Percentiles rank a stretch among this genome's conserved stretches.
phyloP scores from a whole-genome alignment of 2,797 vertebrate genomes.

The Salarias fasciatus region DNA sequence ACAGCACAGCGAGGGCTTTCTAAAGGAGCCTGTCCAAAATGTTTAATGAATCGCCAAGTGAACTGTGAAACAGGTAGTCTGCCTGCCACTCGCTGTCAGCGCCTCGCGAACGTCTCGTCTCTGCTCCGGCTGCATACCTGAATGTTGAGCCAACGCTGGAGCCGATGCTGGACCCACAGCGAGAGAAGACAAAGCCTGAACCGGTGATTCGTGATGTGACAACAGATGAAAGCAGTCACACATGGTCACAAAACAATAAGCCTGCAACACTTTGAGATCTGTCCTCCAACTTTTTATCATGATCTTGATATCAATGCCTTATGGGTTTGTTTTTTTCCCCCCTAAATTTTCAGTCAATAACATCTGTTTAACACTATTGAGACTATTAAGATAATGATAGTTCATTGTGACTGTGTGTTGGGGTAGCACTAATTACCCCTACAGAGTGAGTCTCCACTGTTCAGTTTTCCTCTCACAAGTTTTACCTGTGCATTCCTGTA shows the following conservation, averaged over 20 bases:
- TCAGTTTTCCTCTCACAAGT: too few species aligned
- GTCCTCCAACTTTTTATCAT: constrained; percentile 1
- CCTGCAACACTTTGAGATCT: constrained; percentile 38
- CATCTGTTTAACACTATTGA: neutral
- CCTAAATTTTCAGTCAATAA: too few species aligned
- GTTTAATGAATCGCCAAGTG: constrained; percentile 76
- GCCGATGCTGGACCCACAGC: constrained; percentile 32
- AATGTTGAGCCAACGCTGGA: constrained; percentile 51
- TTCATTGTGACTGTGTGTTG: too few species aligned
- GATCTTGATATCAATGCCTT: constrained; percentile 15
- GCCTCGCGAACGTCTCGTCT: constrained; percentile 68
- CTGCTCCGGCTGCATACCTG: constrained; percentile 66
- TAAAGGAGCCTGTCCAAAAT: constrained; percentile 75
- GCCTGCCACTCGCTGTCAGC: constrained; percentile 75
- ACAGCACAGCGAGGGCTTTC: constrained; percentile 43
- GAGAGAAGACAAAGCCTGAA: constrained; percentile 31
- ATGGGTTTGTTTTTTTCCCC: too few species aligned
- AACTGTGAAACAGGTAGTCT: constrained; percentile 77
- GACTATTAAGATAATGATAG: too few species aligned
- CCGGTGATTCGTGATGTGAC: constrained; percentile 48
- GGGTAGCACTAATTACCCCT: too few species aligned
- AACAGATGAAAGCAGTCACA: constrained; percentile 28
- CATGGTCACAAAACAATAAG: constrained; percentile 44
- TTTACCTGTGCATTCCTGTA: too few species aligned
- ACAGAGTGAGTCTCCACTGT: too few species aligned